Evolutionary conservation across 2,888 invertebrate species (phyloP).

Genomic region (Lagria hirta): DNA sequence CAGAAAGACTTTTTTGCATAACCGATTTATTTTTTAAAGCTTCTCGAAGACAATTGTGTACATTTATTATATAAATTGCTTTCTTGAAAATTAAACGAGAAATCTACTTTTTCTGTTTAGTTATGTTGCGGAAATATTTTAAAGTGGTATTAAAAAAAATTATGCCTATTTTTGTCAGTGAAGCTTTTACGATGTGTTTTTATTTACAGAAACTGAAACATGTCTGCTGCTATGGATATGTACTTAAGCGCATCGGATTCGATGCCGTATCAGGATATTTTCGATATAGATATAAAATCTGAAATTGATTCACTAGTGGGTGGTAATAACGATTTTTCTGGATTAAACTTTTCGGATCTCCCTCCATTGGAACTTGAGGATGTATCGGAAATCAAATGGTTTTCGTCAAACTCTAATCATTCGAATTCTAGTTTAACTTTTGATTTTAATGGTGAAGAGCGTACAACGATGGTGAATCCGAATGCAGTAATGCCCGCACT

Average conservation of each 20-base stretch:
- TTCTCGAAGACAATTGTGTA: too few relatives aligned
- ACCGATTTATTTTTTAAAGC: too few relatives aligned
- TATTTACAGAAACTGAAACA: conserved; percentile 28
- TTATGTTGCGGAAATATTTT: too few relatives aligned
- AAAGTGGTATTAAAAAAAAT: too few relatives aligned
- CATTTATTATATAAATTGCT: too few relatives aligned
- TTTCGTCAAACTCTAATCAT: conserved; percentile 57
- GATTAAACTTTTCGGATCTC: conserved; percentile 64
- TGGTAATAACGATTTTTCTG: conserved; percentile 66
- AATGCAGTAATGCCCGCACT: conserved; percentile 85
- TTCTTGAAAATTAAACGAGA: too few relatives aligned
- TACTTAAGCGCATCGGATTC: conserved; percentile 58
- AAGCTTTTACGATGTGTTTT: too few relatives aligned
- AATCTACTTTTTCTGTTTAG: too few relatives aligned
- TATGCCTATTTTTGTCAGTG: too few relatives aligned
- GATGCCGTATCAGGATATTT: conserved; percentile 81
- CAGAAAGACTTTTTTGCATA: too few relatives aligned
- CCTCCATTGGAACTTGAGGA: conserved; percentile 71
- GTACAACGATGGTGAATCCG: conserved; percentile 81
- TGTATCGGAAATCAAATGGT: conserved; percentile 62
- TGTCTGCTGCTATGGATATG: conserved; percentile 57
- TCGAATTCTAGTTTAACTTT: conserved; percentile 68
- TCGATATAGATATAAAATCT: conserved; percentile 85
- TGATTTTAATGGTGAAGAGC: conserved; percentile 70
- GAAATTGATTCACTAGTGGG: conserved; percentile 81